Evolutionary conservation across 2,797 vertebrate species (phyloP).

Genomic region (Thamnophis elegans): DNA sequence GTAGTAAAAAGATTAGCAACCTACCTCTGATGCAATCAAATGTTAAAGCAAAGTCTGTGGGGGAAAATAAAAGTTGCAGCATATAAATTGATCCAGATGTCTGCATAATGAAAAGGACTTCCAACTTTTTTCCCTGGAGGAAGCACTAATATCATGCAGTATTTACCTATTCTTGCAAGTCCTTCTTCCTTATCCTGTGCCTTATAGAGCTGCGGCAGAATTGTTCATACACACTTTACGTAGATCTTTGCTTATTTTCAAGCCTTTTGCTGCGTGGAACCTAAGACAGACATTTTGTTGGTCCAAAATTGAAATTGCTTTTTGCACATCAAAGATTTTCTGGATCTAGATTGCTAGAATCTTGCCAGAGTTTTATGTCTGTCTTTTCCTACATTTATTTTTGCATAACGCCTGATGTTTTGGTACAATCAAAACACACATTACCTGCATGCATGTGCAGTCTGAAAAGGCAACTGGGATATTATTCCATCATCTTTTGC

Average conservation of each 20-base stretch:
- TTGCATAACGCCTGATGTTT: neutral
- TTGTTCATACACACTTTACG: neutral
- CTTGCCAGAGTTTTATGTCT: neutral
- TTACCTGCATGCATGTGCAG: too few relatives aligned
- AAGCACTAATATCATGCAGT: neutral
- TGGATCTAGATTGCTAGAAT: neutral
- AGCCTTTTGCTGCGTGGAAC: neutral
- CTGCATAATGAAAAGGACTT: neutral
- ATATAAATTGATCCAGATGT: neutral
- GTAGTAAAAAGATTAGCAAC: too few relatives aligned
- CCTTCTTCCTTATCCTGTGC: neutral
- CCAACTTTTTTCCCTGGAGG: neutral
- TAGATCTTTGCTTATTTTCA: neutral
- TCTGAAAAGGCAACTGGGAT: neutral
- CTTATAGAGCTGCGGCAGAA: neutral
- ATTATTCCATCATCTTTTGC: neutral
- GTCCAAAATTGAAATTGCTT: too few relatives aligned
- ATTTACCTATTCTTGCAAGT: neutral
- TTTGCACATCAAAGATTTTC: neutral
- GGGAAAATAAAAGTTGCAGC: neutral
- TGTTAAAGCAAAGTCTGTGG: neutral
- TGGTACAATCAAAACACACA: neutral
- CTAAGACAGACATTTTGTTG: neutral
- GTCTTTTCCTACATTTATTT: neutral
- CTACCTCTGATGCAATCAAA: neutral